Evolutionary conservation across 2,113 vertebrate species (phyloP), one percentile per base, ranked within the genome.

Genomic region (Uria lomvia): DNA sequence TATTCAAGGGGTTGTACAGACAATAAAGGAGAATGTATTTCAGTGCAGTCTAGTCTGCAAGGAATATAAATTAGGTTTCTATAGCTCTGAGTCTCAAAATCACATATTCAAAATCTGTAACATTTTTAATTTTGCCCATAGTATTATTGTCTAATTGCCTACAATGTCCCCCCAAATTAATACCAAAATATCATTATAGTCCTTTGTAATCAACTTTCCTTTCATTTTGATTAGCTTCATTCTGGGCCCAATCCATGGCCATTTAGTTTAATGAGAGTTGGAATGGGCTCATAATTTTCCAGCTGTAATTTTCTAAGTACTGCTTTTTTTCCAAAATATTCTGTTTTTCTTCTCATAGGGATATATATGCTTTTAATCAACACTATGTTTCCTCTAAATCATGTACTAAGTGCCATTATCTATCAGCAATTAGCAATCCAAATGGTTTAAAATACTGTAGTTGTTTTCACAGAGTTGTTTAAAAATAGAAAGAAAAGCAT

Each of bases 181-280:
- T 94, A 75, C 13, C 17, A 65, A 85, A 67, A 49, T 84, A 56
- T 73, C 58, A 62, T 53, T 75, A 65, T 21, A 82, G 18, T 75
- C 34, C 27, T 72, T 74, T 76, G 49, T 72, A 94, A 87, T 93
- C 87, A 94, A 88, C 22, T 92, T 94, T 59, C 45, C 10, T 91
- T 94, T 92, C 58, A 81, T 95, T 95, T 93, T 94, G 53, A 85
- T 94, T 94, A 85, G 49, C 4, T 91, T 68, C 24, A 55, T 87
- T 84, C 58, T 82, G 53, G 24, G 34, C 36, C 53, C 19, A 72
- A 86, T 84, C 72, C 36, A 65, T 29, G 60, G 21, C 5, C 40
- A 53, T 91, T 93, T 84, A 93, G 8, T 68, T 92, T 75, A 95
- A 75, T 52, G 59, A 93, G 63, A 78, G 36, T 27, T 87, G 53